Percentiles rank a stretch among this genome's conserved stretches.
phyloP scores from a whole-genome alignment of 2,888 invertebrate species.

The Brachylomia viminalis region DNA sequence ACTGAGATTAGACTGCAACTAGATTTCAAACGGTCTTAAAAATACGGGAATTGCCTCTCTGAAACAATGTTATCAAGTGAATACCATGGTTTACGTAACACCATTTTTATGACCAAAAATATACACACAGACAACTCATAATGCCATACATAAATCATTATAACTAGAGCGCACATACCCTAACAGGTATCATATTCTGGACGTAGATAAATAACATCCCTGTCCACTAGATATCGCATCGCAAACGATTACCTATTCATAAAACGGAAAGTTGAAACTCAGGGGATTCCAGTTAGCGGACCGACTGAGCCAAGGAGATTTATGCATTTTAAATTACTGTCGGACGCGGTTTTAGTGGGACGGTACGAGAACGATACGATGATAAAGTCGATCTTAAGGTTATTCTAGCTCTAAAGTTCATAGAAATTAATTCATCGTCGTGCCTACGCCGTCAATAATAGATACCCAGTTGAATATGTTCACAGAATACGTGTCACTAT shows the following conservation, averaged over 20 bases:
- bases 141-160: neutral
- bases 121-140: neutral
- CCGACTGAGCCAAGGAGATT: slow-evolving; percentile 84
- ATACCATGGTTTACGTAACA: too few species aligned
- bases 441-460: neutral
- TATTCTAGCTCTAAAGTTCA: neutral
- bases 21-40: too few species aligned
- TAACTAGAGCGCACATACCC: slow-evolving; percentile 11
- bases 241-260: slow-evolving; percentile 86
- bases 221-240: slow-evolving; percentile 71
- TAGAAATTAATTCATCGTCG: neutral
- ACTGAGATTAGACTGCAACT: too few species aligned
- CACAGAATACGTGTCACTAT: neutral
- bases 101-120: neutral
- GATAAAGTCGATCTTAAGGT: neutral
- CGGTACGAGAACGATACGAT: slow-evolving; percentile 65
- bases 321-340: slow-evolving; percentile 88
- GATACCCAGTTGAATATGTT: neutral
- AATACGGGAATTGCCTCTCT: too few species aligned
- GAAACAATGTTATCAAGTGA: too few species aligned
- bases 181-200: slow-evolving; percentile 56
- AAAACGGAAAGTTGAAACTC: slow-evolving; percentile 86
- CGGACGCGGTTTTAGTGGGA: slow-evolving; percentile 64
- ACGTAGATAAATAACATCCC: slow-evolving; percentile 63
- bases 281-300: slow-evolving; percentile 83